phyloP scores from a whole-genome alignment of 2,797 vertebrate species.

The Hemitrygon akajei region DNA sequence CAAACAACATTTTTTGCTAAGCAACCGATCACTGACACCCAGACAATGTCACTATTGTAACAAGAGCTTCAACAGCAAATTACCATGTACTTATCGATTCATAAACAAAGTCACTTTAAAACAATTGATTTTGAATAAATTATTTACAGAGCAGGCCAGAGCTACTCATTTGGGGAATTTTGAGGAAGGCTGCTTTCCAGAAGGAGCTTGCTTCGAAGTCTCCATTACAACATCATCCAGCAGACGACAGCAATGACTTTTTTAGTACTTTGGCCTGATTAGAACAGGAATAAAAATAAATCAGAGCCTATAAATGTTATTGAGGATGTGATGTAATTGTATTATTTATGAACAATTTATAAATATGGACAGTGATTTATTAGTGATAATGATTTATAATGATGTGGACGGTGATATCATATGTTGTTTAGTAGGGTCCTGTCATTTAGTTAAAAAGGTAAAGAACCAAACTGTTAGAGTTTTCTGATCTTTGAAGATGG shows the following conservation, averaged over 20 bases:
- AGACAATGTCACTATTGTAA: not conserved
- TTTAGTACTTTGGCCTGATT: not conserved
- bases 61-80: not conserved
- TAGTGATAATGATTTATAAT: too few species aligned
- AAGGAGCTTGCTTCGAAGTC: not conserved
- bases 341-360: not conserved
- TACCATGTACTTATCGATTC: slow-evolving; percentile 10
- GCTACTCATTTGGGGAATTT: not conserved
- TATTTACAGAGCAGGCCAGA: slow-evolving; percentile 3
- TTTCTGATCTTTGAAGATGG: not conserved
- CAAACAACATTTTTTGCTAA: not conserved
- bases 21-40: not conserved
- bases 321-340: not conserved
- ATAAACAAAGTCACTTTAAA: slow-evolving; percentile 12
- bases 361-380: not conserved
- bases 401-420: too few species aligned
- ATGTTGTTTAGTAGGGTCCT: not conserved
- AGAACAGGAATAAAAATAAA: not conserved
- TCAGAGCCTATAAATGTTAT: not conserved
- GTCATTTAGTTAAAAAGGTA: not conserved
- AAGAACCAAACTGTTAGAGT: not conserved
- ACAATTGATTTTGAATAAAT: slow-evolving; percentile 25
- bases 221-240: not conserved
- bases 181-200: not conserved
- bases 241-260: not conserved